Percentiles rank a stretch among this genome's conserved stretches.
phyloP scores from a whole-genome alignment of 2,888 invertebrate genomes.

The Apamea monoglypha region DNA sequence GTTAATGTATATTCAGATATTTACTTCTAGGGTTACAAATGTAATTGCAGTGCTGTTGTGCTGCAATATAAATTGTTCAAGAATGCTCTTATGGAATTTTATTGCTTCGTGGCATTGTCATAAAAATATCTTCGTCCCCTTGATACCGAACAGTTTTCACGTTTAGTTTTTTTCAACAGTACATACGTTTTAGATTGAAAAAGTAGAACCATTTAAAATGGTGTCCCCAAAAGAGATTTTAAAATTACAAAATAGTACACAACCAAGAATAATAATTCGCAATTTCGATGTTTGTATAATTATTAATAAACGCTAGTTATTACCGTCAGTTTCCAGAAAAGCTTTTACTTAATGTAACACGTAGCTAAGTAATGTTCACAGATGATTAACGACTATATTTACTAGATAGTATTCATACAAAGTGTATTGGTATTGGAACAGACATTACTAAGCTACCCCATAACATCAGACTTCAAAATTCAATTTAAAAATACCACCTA shows the following conservation, averaged over 20 bases:
- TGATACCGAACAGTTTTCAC: not conserved
- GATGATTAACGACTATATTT: slow-evolving; percentile 11
- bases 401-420: slow-evolving; percentile 5
- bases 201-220: not conserved
- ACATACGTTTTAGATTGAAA: not conserved
- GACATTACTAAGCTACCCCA: not conserved
- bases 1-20: slow-evolving; percentile 15
- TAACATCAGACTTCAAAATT: not conserved
- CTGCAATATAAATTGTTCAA: slow-evolving; percentile 9
- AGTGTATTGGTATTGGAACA: slow-evolving; percentile 8
- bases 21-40: not conserved
- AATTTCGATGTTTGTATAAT: not conserved
- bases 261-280: not conserved
- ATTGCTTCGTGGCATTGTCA: not conserved
- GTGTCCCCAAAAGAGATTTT: not conserved
- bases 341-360: slow-evolving; percentile 18
- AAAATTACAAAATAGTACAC: not conserved
- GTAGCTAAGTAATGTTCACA: not conserved
- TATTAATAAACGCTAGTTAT: not conserved
- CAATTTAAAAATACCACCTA: slow-evolving; percentile 17
- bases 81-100: not conserved
- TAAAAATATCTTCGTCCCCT: not conserved
- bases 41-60: not conserved
- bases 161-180: not conserved
- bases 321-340: not conserved